Conservation (phyloP, 1,140 invertebrate genomes). For the Protaetia brevitarsis region DNA sequence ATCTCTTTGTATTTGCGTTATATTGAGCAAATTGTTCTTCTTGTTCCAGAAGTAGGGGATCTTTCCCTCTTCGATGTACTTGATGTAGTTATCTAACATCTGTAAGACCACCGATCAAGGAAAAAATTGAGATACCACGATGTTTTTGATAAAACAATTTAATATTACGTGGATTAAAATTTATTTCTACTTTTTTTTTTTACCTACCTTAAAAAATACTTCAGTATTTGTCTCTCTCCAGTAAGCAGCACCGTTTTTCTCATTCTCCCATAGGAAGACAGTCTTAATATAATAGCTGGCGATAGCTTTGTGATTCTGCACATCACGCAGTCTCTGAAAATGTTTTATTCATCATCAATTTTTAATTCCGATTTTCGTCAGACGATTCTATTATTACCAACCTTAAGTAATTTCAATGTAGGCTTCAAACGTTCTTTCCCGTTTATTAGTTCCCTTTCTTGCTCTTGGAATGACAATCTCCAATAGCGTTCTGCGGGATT, state of each 20-base stretch:
- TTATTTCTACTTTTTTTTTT: neutral
- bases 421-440: conserved; percentile 34
- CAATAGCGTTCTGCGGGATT: conserved; percentile 31
- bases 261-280: conserved; percentile 51
- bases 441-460: conserved; percentile 38
- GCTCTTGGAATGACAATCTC: conserved; percentile 45
- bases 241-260: conserved; percentile 43
- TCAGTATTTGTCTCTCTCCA: conserved; percentile 49
- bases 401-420: conserved; percentile 40
- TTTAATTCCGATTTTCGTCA: neutral
- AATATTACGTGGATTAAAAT: neutral
- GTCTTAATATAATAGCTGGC: conserved; percentile 57
- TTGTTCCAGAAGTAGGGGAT: conserved; percentile 53
- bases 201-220: conserved; percentile 44
- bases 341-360: conserved; percentile 9
- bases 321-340: conserved; percentile 52
- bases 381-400: conserved; percentile 32
- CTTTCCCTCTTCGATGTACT: conserved; percentile 42
- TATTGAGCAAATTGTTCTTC: conserved; percentile 45
- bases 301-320: conserved; percentile 46
- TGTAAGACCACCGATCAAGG: conserved; percentile 19
- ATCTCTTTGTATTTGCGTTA: neutral
- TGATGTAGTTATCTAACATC: conserved; percentile 49
- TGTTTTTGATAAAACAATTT: conserved; percentile 13
- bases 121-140: too few species aligned